Evolutionary conservation across 2,113 vertebrate genomes (phyloP).

Genomic region (Lipophrys pholis): DNA sequence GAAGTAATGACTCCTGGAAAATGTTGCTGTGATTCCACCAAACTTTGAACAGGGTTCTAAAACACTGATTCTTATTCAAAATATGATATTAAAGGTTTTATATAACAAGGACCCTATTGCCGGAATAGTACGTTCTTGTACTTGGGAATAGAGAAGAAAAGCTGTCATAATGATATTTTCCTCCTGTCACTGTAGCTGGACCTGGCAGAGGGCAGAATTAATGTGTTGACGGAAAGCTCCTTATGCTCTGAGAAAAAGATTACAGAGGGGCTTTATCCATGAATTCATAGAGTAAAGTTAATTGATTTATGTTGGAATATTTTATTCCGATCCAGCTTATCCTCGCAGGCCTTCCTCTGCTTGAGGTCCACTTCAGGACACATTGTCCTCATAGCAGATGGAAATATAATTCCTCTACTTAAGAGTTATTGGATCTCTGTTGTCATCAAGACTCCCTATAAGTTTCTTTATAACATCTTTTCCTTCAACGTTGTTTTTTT

Average conservation of each 20-base stretch:
- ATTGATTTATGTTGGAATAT: slow-evolving; percentile 82
- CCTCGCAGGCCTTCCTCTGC: slow-evolving; percentile 56
- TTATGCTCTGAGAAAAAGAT: slow-evolving; percentile 80
- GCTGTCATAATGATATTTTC: slow-evolving; percentile 48
- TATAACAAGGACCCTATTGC: slow-evolving; percentile 53
- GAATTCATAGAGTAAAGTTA: slow-evolving; percentile 74
- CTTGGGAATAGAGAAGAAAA: slow-evolving; percentile 32
- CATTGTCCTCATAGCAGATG: slow-evolving; percentile 32
- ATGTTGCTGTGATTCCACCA: slow-evolving; percentile 16
- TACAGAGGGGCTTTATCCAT: slow-evolving; percentile 78
- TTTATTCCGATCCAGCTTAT: slow-evolving; percentile 71
- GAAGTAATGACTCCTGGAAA: slow-evolving; percentile 16
- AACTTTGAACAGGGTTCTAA: slow-evolving; percentile 22
- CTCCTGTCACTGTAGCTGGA: slow-evolving; percentile 56
- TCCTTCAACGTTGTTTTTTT: background rate
- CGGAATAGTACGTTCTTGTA: slow-evolving; percentile 40
- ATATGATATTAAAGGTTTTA: slow-evolving; percentile 51
- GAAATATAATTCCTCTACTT: background rate
- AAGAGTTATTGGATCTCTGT: slow-evolving; percentile 5
- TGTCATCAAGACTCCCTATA: background rate
- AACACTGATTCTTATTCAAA: slow-evolving; percentile 40
- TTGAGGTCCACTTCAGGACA: slow-evolving; percentile 54
- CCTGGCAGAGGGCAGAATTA: slow-evolving; percentile 73
- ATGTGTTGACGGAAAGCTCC: slow-evolving; percentile 82
- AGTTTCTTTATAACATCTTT: background rate